These are phyloP conservation scores for Coracopsis vasa DNA, from an alignment of 2,113 vertebrate species.

Conservation along the genomic window DNA sequence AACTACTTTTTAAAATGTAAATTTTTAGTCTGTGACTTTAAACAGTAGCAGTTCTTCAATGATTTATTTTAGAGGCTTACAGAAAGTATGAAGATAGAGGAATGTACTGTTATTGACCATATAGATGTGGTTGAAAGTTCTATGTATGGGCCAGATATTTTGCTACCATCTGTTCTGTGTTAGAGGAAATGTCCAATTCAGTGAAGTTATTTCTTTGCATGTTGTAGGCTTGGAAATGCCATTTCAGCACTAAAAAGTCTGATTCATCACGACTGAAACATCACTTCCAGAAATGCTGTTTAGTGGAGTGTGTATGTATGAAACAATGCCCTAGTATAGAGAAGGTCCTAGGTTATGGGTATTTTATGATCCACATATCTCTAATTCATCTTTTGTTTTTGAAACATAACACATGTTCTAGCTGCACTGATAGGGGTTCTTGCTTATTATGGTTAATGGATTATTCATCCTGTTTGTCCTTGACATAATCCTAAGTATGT, in stretches of 20 bases:
- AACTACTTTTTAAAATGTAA: conserved; percentile 16
- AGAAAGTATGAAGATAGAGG: not conserved
- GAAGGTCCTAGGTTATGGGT: not conserved
- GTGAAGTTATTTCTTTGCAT: conserved; percentile 52
- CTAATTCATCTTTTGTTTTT: conserved; percentile 67
- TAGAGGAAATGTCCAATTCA: conserved; percentile 25
- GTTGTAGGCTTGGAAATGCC: conserved; percentile 56
- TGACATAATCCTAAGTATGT: conserved; percentile 75
- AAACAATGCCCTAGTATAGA: conserved; percentile 36
- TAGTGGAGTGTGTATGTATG: conserved; percentile 28
- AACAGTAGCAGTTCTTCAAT: not conserved
- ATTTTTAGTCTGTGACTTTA: not conserved
- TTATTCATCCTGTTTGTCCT: conserved; percentile 79
- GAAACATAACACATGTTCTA: conserved; percentile 69
- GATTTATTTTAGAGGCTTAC: not conserved
- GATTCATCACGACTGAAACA: conserved; percentile 37
- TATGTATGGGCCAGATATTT: not conserved
- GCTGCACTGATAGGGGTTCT: conserved; percentile 62
- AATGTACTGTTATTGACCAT: not conserved
- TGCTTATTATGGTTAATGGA: conserved; percentile 78
- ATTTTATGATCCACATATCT: conserved; percentile 60
- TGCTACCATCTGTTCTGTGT: not conserved
- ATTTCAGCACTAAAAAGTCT: conserved; percentile 58
- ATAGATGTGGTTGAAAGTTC: not conserved
- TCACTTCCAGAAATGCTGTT: conserved; percentile 53